Percentiles rank a stretch among this genome's conserved stretches.
Evolutionary conservation across 2,888 invertebrate species (phyloP).

Genomic region (Brachyopa scutellaris): DNA sequence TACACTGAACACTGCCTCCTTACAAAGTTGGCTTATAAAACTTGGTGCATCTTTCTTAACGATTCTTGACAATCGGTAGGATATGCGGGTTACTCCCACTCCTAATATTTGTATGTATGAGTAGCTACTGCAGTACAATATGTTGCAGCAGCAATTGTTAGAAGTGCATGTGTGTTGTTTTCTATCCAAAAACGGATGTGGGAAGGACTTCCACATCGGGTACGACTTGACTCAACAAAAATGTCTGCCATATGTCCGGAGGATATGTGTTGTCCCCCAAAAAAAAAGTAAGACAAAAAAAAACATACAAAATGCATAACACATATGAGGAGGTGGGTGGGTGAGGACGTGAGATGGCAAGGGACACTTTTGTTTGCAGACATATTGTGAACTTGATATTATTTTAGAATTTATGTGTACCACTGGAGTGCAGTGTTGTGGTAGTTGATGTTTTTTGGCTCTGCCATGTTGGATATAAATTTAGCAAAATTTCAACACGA

Average conservation of each 20-base stretch:
- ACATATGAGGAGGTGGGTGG: conserved; percentile 8
- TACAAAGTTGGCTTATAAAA: conserved; percentile 49
- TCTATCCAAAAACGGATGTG: conserved; percentile 31
- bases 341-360: background rate
- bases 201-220: conserved; percentile 32
- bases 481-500: conserved; percentile 64
- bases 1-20: too few species aligned
- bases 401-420: conserved; percentile 63
- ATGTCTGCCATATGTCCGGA: conserved; percentile 64
- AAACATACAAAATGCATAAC: conserved; percentile 33
- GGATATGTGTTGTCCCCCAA: conserved; percentile 57
- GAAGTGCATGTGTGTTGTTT: conserved; percentile 12
- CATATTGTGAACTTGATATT: conserved; percentile 68
- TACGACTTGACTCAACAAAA: conserved; percentile 63
- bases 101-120: background rate
- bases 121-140: background rate
- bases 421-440: conserved; percentile 12
- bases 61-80: conserved; percentile 52
- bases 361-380: conserved; percentile 39
- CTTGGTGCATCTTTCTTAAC: conserved; percentile 54
- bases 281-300: conserved; percentile 1
- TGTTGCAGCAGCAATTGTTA: conserved; percentile 50
- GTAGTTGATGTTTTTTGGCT: conserved; percentile 56
- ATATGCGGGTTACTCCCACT: conserved; percentile 53
- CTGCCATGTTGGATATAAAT: conserved; percentile 53